Percentiles rank a stretch among this genome's conserved stretches.
These are phyloP conservation scores for Drosophila gaucha DNA, from an alignment of 2,888 invertebrate genomes.

Conservation along the genomic window DNA sequence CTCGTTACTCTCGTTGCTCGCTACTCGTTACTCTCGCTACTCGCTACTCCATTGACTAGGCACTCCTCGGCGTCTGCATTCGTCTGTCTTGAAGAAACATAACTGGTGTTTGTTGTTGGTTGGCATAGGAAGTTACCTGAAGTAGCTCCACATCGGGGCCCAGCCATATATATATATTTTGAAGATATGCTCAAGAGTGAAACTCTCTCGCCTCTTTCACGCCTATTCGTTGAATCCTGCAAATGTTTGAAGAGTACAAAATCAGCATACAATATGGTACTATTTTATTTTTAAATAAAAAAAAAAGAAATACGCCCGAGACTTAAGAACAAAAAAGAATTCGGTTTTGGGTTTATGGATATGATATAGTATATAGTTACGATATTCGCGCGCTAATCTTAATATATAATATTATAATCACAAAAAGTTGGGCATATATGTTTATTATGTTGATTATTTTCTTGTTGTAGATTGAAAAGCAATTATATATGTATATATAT, in stretches of 20 bases:
- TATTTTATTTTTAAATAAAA: neutral
- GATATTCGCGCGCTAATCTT: neutral
- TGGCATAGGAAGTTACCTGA: conserved; percentile 72
- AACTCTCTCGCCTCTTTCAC: neutral
- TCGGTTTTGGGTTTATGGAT: neutral
- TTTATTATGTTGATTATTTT: no score
- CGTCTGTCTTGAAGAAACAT: conserved; percentile 75
- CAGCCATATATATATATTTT: conserved; percentile 2
- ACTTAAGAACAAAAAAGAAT: neutral
- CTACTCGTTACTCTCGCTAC: conserved; percentile 6
- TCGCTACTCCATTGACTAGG: conserved; percentile 18
- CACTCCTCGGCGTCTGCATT: conserved; percentile 12
- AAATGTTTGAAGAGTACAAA: conserved; percentile 36
- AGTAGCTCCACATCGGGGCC: conserved; percentile 36
- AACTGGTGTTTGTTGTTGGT: conserved; percentile 56
- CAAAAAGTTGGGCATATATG: neutral
- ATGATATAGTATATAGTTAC: conserved; percentile 1
- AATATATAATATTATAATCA: neutral
- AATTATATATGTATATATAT: neutral
- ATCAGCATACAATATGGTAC: conserved; percentile 19
- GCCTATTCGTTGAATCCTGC: conserved; percentile 19
- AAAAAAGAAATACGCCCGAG: neutral
- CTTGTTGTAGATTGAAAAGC: neutral
- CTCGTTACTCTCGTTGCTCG: conserved; percentile 19
- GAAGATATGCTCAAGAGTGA: no score